phyloP scores from a whole-genome alignment of 2,888 invertebrate genomes.

The Drosophila mayaguana region DNA sequence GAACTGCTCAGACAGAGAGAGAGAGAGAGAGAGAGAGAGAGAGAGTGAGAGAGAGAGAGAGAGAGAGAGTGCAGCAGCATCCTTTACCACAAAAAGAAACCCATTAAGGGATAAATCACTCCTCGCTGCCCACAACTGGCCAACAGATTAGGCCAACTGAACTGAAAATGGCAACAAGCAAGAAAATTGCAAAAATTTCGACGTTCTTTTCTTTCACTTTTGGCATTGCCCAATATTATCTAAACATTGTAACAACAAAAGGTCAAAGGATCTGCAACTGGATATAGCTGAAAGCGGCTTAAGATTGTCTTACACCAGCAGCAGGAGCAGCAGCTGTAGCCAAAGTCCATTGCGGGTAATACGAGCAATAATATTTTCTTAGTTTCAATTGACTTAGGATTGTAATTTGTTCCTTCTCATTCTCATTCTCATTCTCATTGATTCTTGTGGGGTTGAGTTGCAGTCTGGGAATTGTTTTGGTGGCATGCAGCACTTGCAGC shows the following conservation, averaged over 20 bases:
- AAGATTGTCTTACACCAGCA: constrained; percentile 35
- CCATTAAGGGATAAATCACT: constrained; percentile 55
- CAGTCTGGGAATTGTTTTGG: constrained; percentile 46
- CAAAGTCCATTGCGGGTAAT: constrained; percentile 37
- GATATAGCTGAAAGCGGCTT: constrained; percentile 42
- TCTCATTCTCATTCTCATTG: constrained; percentile 4
- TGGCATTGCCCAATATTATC: constrained; percentile 55
- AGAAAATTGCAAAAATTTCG: constrained; percentile 29
- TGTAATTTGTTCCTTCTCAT: constrained; percentile 7
- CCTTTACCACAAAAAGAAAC: constrained; percentile 33
- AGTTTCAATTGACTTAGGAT: constrained; percentile 56
- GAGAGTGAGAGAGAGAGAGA: too few species aligned
- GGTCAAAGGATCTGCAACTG: constrained; percentile 68
- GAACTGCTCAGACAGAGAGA: constrained; percentile 14
- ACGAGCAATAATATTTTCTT: constrained; percentile 58
- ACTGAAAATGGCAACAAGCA: constrained; percentile 28
- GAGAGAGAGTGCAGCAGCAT: constrained; percentile 9
- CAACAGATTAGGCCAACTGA: constrained; percentile 21
- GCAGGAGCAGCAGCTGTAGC: constrained; percentile 36
- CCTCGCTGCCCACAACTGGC: constrained; percentile 34
- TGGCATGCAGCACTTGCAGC: constrained; percentile 58
- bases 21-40: too few species aligned
- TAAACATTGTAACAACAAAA: constrained; percentile 59
- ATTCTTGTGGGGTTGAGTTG: constrained; percentile 13
- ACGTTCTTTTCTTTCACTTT: constrained; percentile 6